A percentile compares a stretch with the other conserved stretches of the same genome.
These are phyloP conservation scores for Diaprepes abbreviatus DNA, from an alignment of 2,888 invertebrate genomes.

Conservation along the genomic window DNA sequence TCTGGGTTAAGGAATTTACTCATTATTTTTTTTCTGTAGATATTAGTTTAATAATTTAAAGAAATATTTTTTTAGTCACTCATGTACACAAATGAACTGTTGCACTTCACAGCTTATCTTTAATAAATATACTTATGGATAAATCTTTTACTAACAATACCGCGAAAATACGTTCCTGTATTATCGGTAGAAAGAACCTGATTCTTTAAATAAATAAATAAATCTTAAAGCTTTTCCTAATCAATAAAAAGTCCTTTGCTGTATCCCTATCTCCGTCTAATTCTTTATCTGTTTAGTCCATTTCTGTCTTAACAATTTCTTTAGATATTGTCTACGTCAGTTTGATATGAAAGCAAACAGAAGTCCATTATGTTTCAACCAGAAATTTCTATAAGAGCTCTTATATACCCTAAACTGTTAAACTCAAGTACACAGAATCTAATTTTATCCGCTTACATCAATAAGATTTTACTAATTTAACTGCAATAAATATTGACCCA, in stretches of 20 bases:
- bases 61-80: no score
- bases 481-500: slow-evolving; percentile 44
- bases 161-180: background rate
- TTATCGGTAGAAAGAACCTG: background rate
- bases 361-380: slow-evolving; percentile 59
- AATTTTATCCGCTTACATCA: slow-evolving; percentile 42
- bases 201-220: slow-evolving; percentile 1
- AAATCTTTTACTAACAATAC: no score
- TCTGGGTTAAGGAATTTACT: no score
- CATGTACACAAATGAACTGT: no score
- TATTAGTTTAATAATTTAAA: no score
- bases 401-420: slow-evolving; percentile 42
- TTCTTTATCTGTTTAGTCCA: background rate
- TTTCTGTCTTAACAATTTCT: slow-evolving; percentile 23
- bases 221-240: background rate
- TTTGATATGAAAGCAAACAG: slow-evolving; percentile 63
- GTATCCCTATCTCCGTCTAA: background rate
- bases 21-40: no score
- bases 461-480: slow-evolving; percentile 46
- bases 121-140: no score
- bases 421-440: slow-evolving; percentile 44
- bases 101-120: no score
- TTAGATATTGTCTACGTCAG: slow-evolving; percentile 18
- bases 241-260: slow-evolving; percentile 1
- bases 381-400: slow-evolving; percentile 50